Base-by-base conservation (phyloP, 2,797 vertebrate genomes). In the Scleropages formosus region DNA sequence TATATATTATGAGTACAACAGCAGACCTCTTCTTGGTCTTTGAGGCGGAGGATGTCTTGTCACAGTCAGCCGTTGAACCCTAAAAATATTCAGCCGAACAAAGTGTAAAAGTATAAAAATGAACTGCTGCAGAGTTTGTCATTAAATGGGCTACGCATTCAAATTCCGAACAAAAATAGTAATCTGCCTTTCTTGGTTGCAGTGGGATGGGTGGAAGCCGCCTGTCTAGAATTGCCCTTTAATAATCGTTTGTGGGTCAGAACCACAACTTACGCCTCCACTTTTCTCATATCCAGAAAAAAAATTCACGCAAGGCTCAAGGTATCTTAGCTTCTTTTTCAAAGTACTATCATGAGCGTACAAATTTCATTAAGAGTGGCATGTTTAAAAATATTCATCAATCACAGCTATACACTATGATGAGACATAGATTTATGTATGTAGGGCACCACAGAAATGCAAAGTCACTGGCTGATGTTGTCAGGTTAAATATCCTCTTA, bases 361-460 rank as follows among this genome's bases (percentile, higher is more conserved):
- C 61, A 64, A 86, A 88, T 85, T 89, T 66, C 75, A 75, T 87
- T 82, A 88, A 83, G 62, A 78, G 82, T 88, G 84, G 84, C 87
- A 88, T 87, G 89, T 88, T 87, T 88, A 90, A 88, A 91, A 91
- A 90, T 90, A 92, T 75, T 87, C 80, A 86, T 82, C 71, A 80
- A 83, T 75, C 83, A 86, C 81, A 73, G 59, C 51, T 81, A 75
- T 77, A 78, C 78, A 85, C 79, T 80, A 82, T 88, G 87, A 87
- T 81, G 85, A 85, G 80, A 82, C 86, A 74, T 72, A 81, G 72
- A 89, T 90, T 90, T 91, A 88, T 92, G 89, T 87, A 91, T 90
- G 89, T 90, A 84, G 89, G 90, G 85, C 86, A 82, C 87, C 81
- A 87, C 87, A 84, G 87, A 85, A 83, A 85, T 58, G 84, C 84